Conservation (phyloP, 2,113 vertebrate genomes). For the Todiramphus saurophagus region DNA sequence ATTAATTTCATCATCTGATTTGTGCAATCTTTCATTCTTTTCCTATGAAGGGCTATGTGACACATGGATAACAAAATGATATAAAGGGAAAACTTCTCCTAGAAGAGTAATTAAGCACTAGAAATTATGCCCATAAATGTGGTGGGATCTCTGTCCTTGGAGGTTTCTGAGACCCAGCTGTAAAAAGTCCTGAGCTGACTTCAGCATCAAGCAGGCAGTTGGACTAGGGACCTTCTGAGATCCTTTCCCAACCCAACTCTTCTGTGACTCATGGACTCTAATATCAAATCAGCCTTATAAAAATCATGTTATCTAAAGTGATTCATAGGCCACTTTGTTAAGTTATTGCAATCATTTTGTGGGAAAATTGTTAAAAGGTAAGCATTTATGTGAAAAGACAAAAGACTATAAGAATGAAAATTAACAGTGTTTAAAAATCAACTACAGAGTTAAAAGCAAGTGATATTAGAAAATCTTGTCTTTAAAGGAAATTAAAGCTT, state of each 20-base stretch:
- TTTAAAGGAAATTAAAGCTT: background rate
- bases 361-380: background rate
- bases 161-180: accelerated
- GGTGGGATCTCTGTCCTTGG: background rate
- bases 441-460: background rate
- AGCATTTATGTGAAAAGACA: background rate
- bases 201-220: background rate
- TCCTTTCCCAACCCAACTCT: background rate
- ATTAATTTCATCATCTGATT: background rate
- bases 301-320: background rate
- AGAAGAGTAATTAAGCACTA: background rate
- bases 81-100: background rate
- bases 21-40: background rate
- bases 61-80: background rate
- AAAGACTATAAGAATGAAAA: background rate
- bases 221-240: background rate
- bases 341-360: background rate
- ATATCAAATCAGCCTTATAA: background rate
- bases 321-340: background rate
- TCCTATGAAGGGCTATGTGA: background rate
- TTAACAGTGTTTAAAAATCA: background rate
- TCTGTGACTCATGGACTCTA: background rate
- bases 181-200: background rate
- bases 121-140: background rate
- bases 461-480: background rate